Evolutionary conservation across 2,113 vertebrate species (phyloP), one percentile per base, ranked within the genome.

Genomic region (Halichoeres trimaculatus): DNA sequence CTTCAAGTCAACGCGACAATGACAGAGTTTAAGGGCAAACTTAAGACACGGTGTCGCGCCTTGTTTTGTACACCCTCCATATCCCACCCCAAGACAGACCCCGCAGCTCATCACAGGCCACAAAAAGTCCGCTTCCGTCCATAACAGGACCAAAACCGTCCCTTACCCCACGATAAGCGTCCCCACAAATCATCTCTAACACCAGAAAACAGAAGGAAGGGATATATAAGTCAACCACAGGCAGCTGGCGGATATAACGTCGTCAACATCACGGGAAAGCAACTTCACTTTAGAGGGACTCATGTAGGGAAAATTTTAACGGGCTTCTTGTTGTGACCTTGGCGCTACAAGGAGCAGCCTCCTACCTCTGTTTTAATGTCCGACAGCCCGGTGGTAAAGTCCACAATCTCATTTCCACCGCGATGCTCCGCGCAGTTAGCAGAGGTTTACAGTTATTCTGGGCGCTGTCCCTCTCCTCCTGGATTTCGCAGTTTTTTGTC

Each of bases 401-500:
- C 70, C 62, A 14, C 17, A 4, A 51, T 64, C 83, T 85, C 89
- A 91, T 91, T 68, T 79, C 79, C 80, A 56, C 17, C 43, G 22
- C 86, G 84, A 63, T 80, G 81, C 77, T 76, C 63, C 57, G 13
- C 57, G 38, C 81, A 69, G 66, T 82, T 76, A 5, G 57, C 61
- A 51, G 67, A 83, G 81, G 80, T 83, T 85, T 70, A 74, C 78
- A 72, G 84, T 89, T 90, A 84, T 91, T 88, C 84, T 83, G 91
- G 91, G 91, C 91, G 91, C 91, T 92, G 91, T 90, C 91, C 89
- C 85, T 90, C 90, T 89, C 85, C 85, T 89, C 85, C 85, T 74
- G 45, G 89, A 88, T 90, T 89, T 92, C 90, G 89, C 90, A 89
- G 88, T 91, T 91, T 88, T 91, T 86, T 85, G 78, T 78, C 83